Conservation (phyloP, 2,888 invertebrate species). For the Troides oblongomaculatus region DNA sequence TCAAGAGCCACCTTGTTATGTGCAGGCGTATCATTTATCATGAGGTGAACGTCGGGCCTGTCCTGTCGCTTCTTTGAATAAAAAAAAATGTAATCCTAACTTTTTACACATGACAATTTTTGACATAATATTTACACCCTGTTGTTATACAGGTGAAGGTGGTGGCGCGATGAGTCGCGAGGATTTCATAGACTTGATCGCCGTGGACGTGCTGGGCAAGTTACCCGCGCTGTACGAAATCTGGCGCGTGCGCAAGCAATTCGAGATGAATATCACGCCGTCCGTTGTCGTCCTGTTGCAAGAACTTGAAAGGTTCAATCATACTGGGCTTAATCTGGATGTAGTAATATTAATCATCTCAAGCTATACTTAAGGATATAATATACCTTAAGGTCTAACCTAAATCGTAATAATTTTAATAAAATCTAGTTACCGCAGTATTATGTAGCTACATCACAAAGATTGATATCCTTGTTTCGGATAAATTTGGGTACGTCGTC, state of each 20-base stretch:
- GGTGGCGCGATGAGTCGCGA: slow-evolving; percentile 89
- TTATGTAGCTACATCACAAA: too few species aligned
- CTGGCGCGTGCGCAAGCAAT: slow-evolving; percentile 88
- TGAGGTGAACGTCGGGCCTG: too few species aligned
- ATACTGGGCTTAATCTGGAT: too few species aligned
- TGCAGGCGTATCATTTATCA: too few species aligned
- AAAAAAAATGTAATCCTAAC: too few species aligned
- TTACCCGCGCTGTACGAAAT: slow-evolving; percentile 89
- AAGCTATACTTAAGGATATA: neutral
- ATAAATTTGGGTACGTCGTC: too few species aligned
- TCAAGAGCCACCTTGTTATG: too few species aligned
- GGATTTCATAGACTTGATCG: slow-evolving; percentile 89
- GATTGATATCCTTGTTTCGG: too few species aligned
- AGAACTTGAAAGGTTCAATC: slow-evolving; percentile 86
- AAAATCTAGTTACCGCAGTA: too few species aligned
- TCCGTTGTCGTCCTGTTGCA: slow-evolving; percentile 92
- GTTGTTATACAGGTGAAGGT: slow-evolving; percentile 77
- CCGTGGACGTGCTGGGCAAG: slow-evolving; percentile 87
- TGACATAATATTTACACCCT: neutral
- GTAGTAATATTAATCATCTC: neutral
- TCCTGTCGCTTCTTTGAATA: too few species aligned
- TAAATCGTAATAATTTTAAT: too few species aligned
- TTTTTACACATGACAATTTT: neutral
- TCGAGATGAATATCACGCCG: slow-evolving; percentile 89
- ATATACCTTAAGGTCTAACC: too few species aligned